Evolutionary conservation across 2,113 vertebrate genomes (phyloP).

Genomic region (Acrocephalus kingi): DNA sequence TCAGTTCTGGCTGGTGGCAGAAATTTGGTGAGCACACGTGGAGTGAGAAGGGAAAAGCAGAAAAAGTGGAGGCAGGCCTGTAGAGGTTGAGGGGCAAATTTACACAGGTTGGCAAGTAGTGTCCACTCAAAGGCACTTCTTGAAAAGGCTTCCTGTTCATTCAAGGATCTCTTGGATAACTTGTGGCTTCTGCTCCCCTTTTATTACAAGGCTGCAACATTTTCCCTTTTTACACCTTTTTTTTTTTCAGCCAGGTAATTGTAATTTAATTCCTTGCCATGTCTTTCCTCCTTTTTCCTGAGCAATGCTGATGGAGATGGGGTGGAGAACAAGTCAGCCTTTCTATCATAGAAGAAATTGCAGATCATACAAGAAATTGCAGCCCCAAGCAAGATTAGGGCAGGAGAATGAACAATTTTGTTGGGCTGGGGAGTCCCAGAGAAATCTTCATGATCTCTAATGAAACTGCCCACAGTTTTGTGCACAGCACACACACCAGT

Average conservation of each 20-base stretch:
- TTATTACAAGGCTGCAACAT: neutral
- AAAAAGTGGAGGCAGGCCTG: neutral
- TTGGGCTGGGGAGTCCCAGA: neutral
- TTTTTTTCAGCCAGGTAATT: neutral
- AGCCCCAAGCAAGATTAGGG: neutral
- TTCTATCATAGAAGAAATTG: neutral
- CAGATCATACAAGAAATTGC: neutral
- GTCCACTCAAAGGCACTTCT: neutral
- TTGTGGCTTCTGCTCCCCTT: neutral
- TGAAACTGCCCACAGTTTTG: neutral
- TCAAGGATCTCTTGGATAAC: neutral
- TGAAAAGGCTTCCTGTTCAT: accelerated
- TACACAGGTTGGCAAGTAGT: accelerated
- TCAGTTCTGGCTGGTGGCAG: neutral
- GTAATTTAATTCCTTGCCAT: neutral
- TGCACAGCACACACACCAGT: neutral
- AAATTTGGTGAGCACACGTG: neutral
- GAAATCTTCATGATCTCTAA: neutral
- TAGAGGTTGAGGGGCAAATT: neutral
- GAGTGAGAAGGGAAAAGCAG: neutral
- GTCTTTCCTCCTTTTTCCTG: neutral
- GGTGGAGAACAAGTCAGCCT: neutral
- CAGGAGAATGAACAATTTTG: neutral
- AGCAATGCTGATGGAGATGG: neutral
- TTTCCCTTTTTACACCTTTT: neutral